Evolutionary conservation across 1,140 invertebrate genomes (phyloP), one percentile per base, ranked within the genome.

Genomic region (Agraylea sexmaculata): DNA sequence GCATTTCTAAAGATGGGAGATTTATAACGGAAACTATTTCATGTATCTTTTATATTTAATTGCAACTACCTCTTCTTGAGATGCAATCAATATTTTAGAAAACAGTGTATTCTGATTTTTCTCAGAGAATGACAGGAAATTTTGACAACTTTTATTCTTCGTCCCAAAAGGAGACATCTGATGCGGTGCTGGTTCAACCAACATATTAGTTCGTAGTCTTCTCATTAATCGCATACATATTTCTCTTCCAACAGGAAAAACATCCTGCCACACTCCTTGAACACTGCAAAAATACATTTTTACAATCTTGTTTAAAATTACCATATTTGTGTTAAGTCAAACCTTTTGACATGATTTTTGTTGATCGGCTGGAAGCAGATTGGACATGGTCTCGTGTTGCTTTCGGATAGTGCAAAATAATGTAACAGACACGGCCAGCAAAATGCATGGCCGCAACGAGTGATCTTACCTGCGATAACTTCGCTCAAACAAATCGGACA

Each of bases 351-450:
- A 56, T 92, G 82, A 21, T 72, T 62, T 55, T 80, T 80, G 45
- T 80, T 66, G 36, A 93, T 65, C 1, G 75, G 69, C 53, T 86
- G 80, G 53, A 78, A 79, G 60, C 90, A 94, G 44, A 94, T 90
- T 0, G 90, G 90, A 63, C 90, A 94, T 73, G 47, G 79, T 62
- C 75, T 74, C 73, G 32, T 72, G 55, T 64, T 62, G 6, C 85
- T 82, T 51, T 93, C 85, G 29, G 80, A 80, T 2, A 91, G 62
- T 12, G 84, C 73, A 40, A 93, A 66, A 62, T 96, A 96, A 59
- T 95, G 92, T 15, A 97, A 70, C 51, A 95, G 78, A 57, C 93
- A 98, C 1, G 88, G 72, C 87, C 88, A 97, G 60, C 93, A 98
- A 57, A 87, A 96, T 41, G 92, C 80, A 60, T 97, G 93, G 16